Base-by-base conservation (phyloP, 2,888 invertebrate genomes). In the Andrena hattorfiana region DNA sequence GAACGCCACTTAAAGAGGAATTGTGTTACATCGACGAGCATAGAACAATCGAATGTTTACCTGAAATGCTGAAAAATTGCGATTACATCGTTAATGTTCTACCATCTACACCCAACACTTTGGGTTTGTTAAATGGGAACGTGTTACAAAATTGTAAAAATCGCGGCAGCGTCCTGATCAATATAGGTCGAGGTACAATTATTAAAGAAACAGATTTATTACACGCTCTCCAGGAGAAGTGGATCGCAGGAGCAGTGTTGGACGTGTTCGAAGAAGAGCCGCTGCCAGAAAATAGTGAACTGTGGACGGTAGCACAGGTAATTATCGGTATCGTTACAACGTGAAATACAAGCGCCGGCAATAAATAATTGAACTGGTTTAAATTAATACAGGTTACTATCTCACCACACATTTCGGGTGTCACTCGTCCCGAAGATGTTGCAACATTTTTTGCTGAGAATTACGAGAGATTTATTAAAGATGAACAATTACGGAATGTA, bases 191-290 rank as follows among this genome's bases (percentile, higher is more conserved):
- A 89, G 95, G 96, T 49, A 94, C 94, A 81, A 91, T 96, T n/a
- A 95, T 96, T 20, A 93, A 92, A 78, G 95, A 96, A 89, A 84
- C 88, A 1, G 94, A 94, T 82, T 90, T 96, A 48, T 84, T 96
- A 5, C 92, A 93, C 64, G 95, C 96, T 13, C 87, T 96, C 49
- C 92, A 95, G 68, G 90, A 94, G 42, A 93, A 94, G 20, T 96
- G 95, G 95, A 91, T 96, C 69, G 94, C 94, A 1, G 95, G 94
- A 54, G 95, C 95, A 60, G 94, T 95, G 85, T 91, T 96, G 60
- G 96, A 96, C 92, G 96, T 96, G 26, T 95, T 95, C 91, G 92
- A 94, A 78, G 86, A 88, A 42, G 96, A 96, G 90, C 96, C 96
- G n/a, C 90, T 96, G 56, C 93, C 94, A 10, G 81, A 88, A 67